Evolutionary conservation across 2,113 vertebrate genomes (phyloP).

Genomic region (Apodemus sylvaticus): DNA sequence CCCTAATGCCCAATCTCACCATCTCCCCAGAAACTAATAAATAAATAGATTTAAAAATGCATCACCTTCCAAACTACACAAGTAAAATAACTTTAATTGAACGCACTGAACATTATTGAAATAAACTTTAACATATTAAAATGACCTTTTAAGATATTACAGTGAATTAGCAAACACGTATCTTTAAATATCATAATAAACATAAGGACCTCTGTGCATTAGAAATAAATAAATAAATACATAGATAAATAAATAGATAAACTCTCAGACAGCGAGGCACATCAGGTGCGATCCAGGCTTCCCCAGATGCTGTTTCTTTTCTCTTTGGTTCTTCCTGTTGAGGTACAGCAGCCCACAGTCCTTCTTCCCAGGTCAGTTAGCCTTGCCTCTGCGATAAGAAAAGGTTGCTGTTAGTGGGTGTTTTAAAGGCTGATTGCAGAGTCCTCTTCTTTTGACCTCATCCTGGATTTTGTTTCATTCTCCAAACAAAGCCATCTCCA

Average conservation of each 20-base stretch:
- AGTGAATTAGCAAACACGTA: neutral
- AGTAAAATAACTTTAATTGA: neutral
- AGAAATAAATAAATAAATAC: slow-evolving; percentile 64
- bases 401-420: neutral
- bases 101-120: neutral
- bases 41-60: slow-evolving; percentile 12
- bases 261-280: neutral
- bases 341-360: too few relatives aligned
- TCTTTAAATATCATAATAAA: slow-evolving; percentile 64
- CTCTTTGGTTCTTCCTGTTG: neutral
- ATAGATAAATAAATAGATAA: slow-evolving; percentile 48
- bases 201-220: neutral
- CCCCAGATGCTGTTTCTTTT: neutral
- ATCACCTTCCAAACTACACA: slow-evolving; percentile 35
- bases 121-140: neutral
- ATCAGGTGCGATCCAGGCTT: neutral
- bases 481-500: neutral
- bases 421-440: accelerated
- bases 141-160: neutral
- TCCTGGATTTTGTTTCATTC: neutral
- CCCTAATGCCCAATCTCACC: accelerated
- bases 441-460: neutral
- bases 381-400: neutral
- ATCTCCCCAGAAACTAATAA: neutral
- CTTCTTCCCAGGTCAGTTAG: neutral